A percentile compares a stretch with the other conserved stretches of the same genome.
Evolutionary conservation across 37 sponge, comb jelly and placozoan species (phyloP).

Genomic region (Axinella damicornis): DNA sequence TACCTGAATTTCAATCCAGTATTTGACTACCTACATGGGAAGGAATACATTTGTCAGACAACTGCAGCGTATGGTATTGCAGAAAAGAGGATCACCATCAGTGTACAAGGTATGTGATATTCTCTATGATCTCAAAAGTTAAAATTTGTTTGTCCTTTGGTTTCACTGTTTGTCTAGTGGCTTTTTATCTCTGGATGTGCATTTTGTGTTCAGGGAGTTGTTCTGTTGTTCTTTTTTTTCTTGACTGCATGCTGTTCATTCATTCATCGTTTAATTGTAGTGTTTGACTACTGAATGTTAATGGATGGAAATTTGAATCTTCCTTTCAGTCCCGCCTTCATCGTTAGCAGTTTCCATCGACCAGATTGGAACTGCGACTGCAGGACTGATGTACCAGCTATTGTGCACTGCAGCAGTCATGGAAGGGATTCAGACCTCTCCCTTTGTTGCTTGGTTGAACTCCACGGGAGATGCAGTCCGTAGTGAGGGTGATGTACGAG

Average conservation of each 20-base stretch:
- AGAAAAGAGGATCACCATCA: conserved; percentile 14
- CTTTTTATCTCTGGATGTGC: no score
- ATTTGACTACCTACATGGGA: conserved; percentile 5
- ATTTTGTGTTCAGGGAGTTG: no score
- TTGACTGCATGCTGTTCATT: no score
- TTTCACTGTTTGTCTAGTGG: no score
- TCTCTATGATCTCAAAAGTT: no score
- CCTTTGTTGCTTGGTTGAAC: conserved; percentile 12
- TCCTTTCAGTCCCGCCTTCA: conserved; percentile 7
- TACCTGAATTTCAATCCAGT: conserved; percentile 9
- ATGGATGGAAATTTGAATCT: no score
- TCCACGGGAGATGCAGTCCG: not conserved
- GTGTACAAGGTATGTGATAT: conserved; percentile 27
- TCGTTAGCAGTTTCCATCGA: conserved; percentile 6
- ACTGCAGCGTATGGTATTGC: not conserved
- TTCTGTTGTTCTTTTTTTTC: no score
- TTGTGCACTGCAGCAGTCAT: not conserved
- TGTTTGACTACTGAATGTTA: no score
- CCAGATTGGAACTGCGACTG: not conserved
- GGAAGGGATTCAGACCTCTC: conserved; percentile 23
- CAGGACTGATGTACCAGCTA: conserved; percentile 2
- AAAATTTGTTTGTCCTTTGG: no score
- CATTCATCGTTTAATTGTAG: no score
- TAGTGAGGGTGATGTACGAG: not conserved
- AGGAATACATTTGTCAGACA: conserved; percentile 7